phyloP scores from a whole-genome alignment of 2,113 vertebrate genomes.

The Cyrtonyx montezumae region DNA sequence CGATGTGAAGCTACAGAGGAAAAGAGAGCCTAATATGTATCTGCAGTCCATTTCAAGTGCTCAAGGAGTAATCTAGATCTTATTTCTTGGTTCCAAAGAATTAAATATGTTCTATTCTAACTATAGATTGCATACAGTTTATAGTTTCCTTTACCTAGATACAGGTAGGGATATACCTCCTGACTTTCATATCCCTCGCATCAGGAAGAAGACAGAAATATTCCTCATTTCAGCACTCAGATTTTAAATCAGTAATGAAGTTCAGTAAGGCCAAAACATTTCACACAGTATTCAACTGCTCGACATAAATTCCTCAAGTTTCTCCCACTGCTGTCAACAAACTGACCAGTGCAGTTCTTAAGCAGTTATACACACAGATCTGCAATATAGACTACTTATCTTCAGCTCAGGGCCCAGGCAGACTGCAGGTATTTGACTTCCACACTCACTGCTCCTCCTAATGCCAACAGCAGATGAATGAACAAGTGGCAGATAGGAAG shows the following conservation, averaged over 20 bases:
- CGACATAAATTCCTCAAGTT: constrained; percentile 13
- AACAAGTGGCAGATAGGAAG: constrained; percentile 41
- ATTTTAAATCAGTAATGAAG: constrained; percentile 15
- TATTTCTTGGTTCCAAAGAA: neutral
- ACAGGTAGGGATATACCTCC: neutral
- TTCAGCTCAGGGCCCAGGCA: neutral
- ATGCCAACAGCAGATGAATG: constrained; percentile 11
- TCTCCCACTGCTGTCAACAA: neutral
- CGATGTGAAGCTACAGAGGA: neutral
- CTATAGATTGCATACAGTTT: neutral
- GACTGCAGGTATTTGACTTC: neutral
- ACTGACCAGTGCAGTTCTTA: neutral
- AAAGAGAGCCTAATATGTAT: neutral
- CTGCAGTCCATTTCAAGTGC: neutral
- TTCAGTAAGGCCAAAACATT: constrained; percentile 11
- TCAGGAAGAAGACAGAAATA: neutral
- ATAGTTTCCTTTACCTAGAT: neutral
- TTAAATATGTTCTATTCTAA: neutral
- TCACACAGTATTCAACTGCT: neutral
- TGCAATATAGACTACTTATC: neutral
- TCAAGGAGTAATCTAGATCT: neutral
- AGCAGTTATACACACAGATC: neutral
- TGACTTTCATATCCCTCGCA: neutral
- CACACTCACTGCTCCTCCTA: neutral
- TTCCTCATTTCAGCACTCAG: neutral